Percentiles rank a stretch among this genome's conserved stretches.
These are phyloP conservation scores for Atrina japonica DNA, from an alignment of 2,888 invertebrate genomes.

Conservation along the genomic window DNA sequence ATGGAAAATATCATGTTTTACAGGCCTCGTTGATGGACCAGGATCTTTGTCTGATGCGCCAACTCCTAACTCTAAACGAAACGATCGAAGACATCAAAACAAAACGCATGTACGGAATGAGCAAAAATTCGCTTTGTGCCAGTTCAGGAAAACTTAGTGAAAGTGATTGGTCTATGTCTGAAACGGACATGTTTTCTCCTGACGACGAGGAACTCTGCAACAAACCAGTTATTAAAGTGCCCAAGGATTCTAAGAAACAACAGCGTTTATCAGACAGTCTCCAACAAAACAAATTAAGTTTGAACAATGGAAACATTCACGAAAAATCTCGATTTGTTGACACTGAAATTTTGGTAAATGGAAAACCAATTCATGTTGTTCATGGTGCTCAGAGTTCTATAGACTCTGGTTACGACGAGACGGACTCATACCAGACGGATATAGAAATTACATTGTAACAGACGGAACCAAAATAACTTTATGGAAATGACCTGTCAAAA, in stretches of 20 bases:
- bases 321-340: conserved; percentile 27
- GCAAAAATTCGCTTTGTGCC: conserved; percentile 60
- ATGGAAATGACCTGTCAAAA: too few relatives aligned
- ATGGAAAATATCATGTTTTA: too few relatives aligned
- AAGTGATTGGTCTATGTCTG: conserved; percentile 68
- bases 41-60: conserved; percentile 76
- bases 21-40: conserved; percentile 77
- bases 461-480: not conserved
- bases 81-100: conserved; percentile 76
- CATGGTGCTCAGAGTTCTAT: conserved; percentile 57
- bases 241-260: conserved; percentile 8
- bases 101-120: conserved; percentile 56
- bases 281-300: too few relatives aligned
- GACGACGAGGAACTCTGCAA: conserved; percentile 46
- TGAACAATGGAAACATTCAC: not conserved
- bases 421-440: conserved; percentile 42
- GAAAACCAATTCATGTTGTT: conserved; percentile 44
- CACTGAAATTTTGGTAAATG: conserved; percentile 51
- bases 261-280: too few relatives aligned
- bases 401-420: conserved; percentile 62
- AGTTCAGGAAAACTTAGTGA: conserved; percentile 62
- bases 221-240: conserved; percentile 2
- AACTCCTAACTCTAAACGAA: conserved; percentile 76
- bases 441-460: conserved; percentile 36
- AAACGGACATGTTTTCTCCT: conserved; percentile 67